These are phyloP conservation scores for Bucco capensis DNA, from an alignment of 2,113 vertebrate genomes.

Conservation along the genomic window DNA sequence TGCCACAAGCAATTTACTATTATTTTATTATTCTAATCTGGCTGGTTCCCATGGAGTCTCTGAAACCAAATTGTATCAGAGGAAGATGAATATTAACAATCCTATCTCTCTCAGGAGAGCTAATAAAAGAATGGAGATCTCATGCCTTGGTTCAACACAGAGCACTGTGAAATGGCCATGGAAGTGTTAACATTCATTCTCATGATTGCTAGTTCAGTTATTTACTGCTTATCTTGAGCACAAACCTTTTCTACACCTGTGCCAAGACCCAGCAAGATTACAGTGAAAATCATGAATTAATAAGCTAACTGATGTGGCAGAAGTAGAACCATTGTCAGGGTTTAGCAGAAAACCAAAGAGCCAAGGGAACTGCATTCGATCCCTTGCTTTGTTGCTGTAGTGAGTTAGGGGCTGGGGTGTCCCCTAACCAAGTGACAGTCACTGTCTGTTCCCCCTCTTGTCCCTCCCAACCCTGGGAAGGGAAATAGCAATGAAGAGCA, in stretches of 20 bases:
- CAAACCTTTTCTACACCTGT: background rate
- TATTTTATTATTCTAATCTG: slow-evolving; percentile 65
- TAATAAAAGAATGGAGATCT: slow-evolving; percentile 27
- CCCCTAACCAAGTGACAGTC: no score
- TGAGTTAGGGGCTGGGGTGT: no score
- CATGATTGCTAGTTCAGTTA: background rate
- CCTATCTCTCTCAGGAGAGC: background rate
- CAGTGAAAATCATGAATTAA: background rate
- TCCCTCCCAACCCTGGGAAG: no score
- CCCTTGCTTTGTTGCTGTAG: background rate
- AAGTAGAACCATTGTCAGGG: background rate
- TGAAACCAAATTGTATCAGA: slow-evolving; percentile 50
- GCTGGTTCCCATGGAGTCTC: slow-evolving; percentile 47
- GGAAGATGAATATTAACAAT: slow-evolving; percentile 55
- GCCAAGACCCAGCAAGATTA: background rate
- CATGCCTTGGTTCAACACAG: background rate
- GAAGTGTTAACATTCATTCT: background rate
- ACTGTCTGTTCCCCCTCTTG: no score
- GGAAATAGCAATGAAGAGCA: no score
- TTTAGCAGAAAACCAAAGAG: background rate
- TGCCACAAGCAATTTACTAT: slow-evolving; percentile 58
- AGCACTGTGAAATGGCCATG: background rate
- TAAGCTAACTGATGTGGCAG: background rate
- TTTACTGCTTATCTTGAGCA: background rate
- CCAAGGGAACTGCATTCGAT: background rate